phyloP scores from a whole-genome alignment of 1,140 invertebrate genomes.

The Solenopsis invicta region DNA sequence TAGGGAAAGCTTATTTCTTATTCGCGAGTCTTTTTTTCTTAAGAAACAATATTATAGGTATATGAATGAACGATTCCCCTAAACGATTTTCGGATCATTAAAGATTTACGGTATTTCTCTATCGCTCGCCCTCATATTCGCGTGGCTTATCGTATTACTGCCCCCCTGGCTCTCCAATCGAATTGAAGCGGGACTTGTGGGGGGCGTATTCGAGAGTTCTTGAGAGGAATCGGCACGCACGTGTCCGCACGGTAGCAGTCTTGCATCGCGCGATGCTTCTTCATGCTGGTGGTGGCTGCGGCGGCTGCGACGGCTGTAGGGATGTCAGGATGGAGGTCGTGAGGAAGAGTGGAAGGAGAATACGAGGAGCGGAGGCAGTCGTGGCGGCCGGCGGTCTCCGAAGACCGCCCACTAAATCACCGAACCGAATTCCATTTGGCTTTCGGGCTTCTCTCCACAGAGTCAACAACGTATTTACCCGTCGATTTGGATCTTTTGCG shows the following conservation, averaged over 20 bases:
- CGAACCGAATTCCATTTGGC: slow-evolving; percentile 84
- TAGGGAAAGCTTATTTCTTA: not conserved
- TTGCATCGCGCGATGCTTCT: slow-evolving; percentile 63
- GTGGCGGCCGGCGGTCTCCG: slow-evolving; percentile 80
- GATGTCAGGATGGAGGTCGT: slow-evolving; percentile 48
- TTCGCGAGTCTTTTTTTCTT: not conserved
- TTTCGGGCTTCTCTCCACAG: slow-evolving; percentile 79
- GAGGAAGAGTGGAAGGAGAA: slow-evolving; percentile 23
- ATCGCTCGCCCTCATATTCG: not conserved
- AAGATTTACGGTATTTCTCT: not conserved
- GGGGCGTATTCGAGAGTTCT: slow-evolving; percentile 33
- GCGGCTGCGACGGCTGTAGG: slow-evolving; percentile 21
- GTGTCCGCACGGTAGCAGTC: slow-evolving; percentile 71
- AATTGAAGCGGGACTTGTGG: slow-evolving; percentile 60
- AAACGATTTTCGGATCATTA: not conserved
- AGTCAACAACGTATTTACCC: slow-evolving; percentile 85
- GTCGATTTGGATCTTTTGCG: slow-evolving; percentile 84
- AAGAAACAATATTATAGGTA: not conserved
- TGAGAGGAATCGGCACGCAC: slow-evolving; percentile 70
- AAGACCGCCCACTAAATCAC: slow-evolving; percentile 84
- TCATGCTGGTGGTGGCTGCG: not conserved
- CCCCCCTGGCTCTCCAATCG: slow-evolving; percentile 44
- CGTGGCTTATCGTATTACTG: slow-evolving; percentile 18
- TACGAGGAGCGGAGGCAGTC: slow-evolving; percentile 51
- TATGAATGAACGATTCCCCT: not conserved